A percentile compares a stretch with the other conserved stretches of the same genome.
Evolutionary conservation across 2,113 vertebrate genomes (phyloP).

Genomic region (Oceanodroma tethys): DNA sequence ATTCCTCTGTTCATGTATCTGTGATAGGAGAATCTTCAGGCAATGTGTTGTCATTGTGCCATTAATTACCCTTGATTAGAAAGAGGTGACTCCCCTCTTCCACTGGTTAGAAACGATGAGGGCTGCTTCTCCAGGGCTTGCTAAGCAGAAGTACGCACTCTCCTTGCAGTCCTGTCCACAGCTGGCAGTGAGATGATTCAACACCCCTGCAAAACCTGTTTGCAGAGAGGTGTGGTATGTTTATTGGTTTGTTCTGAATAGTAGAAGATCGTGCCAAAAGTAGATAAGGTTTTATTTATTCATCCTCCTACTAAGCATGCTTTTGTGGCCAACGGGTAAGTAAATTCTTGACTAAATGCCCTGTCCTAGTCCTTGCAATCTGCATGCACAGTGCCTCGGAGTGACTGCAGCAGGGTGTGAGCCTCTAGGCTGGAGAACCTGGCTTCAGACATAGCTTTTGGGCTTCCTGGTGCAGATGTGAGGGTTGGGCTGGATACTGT

Average conservation of each 20-base stretch:
- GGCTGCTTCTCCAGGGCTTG: not conserved
- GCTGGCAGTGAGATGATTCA: not conserved
- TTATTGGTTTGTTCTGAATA: not conserved
- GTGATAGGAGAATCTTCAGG: not conserved
- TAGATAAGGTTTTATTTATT: not conserved
- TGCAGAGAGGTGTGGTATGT: not conserved
- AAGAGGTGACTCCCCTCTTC: not conserved
- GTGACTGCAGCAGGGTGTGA: not conserved
- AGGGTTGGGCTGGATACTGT: not conserved
- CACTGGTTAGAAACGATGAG: not conserved
- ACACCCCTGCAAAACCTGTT: not conserved
- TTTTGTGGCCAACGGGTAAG: not conserved
- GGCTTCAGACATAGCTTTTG: not conserved
- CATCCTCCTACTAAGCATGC: not conserved
- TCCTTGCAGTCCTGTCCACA: not conserved
- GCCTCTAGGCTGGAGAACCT: not conserved
- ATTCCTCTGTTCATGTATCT: not conserved
- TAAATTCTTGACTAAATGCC: not conserved
- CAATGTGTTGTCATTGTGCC: not conserved
- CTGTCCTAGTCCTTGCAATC: not conserved
- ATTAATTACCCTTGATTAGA: not conserved
- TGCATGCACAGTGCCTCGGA: fast-evolving
- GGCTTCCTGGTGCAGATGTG: not conserved
- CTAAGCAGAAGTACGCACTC: not conserved
- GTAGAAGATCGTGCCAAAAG: not conserved